Evolutionary conservation across 1,140 invertebrate genomes (phyloP), one percentile per base, ranked within the genome.

Genomic region (Trachymyrmex cornetzi): DNA sequence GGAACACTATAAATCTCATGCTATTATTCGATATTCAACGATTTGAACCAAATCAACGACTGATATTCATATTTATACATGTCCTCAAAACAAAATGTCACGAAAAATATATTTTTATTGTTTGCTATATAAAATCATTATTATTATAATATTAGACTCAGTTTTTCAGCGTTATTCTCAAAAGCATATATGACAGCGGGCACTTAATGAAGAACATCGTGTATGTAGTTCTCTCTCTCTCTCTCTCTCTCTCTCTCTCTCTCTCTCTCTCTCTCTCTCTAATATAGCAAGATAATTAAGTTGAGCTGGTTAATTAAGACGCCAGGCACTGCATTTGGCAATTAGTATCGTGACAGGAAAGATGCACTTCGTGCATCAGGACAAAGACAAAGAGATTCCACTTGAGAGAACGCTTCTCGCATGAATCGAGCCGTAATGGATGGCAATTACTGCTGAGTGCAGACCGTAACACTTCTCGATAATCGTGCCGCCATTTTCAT

Each of bases 371-470:
- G 59, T 74, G 86, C 86, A 82, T 81, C 87, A 44, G 87, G 66
- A 77, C 89, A 81, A 79, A 81, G 77, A 90, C 89, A 91, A 90
- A 91, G 90, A 90, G 87, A 66, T 59, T 53, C 72, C 89, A 80
- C 77, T 57, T 63, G 69, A 63, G 77, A 57, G 79, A 80, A 50
- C 77, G 90, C 57, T 84, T 87, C 89, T 84, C 74, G 64, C 90
- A 88, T 88, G 67, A 82, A 91, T 90, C 89, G 87, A 72, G 84
- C 67, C 63, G 77, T 91, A 91, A 91, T 90, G 90, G 90, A 91
- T 88, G 84, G 89, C 90, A 88, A 90, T 91, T 90, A 90, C 87
- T 75, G 77, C 77, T 90, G 89, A 90, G 90, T 90, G 87, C 87
- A 63, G 87, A 87, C 77, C 81, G 90, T 88, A 90, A 90, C 88